These are phyloP conservation scores for Coptodon bakossiorum DNA, from an alignment of 2,113 vertebrate genomes.

Conservation along the genomic window DNA sequence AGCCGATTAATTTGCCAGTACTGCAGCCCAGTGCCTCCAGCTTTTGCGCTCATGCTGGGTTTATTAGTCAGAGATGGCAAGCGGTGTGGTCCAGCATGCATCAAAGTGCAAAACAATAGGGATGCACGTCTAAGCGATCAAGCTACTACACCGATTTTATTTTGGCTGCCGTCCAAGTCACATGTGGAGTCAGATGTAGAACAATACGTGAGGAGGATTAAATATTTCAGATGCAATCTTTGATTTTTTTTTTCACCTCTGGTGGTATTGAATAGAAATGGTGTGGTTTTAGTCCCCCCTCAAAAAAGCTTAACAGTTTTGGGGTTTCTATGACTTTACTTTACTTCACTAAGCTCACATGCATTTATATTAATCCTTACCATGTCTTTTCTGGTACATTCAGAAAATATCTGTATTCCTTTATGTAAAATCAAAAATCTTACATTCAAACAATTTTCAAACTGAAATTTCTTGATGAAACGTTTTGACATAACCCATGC, in stretches of 20 bases:
- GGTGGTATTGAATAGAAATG: background rate
- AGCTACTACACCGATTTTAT: background rate
- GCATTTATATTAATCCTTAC: background rate
- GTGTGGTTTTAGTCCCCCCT: background rate
- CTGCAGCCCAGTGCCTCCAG: background rate
- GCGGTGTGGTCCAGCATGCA: background rate
- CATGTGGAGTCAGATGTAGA: slow-evolving; percentile 6
- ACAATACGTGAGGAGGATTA: background rate
- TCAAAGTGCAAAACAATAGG: background rate
- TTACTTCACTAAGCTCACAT: background rate
- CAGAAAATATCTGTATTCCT: background rate
- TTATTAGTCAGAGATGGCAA: background rate
- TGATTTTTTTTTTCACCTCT: background rate
- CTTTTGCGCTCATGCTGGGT: background rate
- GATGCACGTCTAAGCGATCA: background rate
- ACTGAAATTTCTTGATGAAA: background rate
- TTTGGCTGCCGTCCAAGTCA: slow-evolving; percentile 25
- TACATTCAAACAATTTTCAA: background rate
- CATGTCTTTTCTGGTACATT: background rate
- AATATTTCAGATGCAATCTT: background rate
- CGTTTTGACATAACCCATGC: too few species aligned
- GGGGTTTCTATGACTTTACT: background rate
- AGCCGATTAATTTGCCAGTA: background rate
- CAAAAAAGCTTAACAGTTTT: background rate
- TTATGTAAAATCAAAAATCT: background rate